phyloP scores from a whole-genome alignment of 1,140 invertebrate species.

The Mya arenaria region DNA sequence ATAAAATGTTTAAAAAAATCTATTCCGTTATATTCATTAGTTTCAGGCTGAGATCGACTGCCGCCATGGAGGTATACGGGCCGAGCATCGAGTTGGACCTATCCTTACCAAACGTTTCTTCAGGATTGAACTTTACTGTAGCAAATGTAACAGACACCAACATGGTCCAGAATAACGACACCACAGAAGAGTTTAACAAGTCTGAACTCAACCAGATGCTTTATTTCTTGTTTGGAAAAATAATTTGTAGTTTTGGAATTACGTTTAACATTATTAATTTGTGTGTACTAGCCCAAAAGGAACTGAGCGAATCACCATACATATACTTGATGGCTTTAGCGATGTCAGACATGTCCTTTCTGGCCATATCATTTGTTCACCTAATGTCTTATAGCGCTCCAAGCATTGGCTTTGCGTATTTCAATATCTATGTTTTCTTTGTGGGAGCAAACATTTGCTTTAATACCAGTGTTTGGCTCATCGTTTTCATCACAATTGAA shows the following conservation, averaged over 20 bases:
- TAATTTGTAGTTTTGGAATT: constrained; percentile 29
- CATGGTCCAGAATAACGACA: no score
- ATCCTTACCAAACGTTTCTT: no score
- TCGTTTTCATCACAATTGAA: constrained; percentile 36
- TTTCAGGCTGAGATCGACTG: no score
- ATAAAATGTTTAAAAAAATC: no score
- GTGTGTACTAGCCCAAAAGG: not conserved
- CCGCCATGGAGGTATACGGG: no score
- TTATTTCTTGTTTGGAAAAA: constrained; percentile 4
- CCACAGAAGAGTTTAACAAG: no score
- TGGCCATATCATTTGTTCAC: constrained; percentile 9
- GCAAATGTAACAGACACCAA: no score
- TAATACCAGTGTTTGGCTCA: constrained; percentile 28
- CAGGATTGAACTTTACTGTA: no score
- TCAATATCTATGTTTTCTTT: constrained; percentile 38
- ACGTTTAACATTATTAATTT: constrained; percentile 18
- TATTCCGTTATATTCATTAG: no score
- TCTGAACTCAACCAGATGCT: no score
- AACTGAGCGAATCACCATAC: constrained; percentile 20
- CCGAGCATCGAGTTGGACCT: no score
- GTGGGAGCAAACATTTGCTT: constrained; percentile 23
- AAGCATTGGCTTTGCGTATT: constrained; percentile 6
- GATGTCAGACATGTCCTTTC: constrained; percentile 11
- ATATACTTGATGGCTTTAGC: constrained; percentile 32
- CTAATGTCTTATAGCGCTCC: not conserved